Percentiles rank a stretch among this genome's conserved stretches.
Evolutionary conservation across 2,113 vertebrate genomes (phyloP).

Genomic region (Erythrolamprus reginae): DNA sequence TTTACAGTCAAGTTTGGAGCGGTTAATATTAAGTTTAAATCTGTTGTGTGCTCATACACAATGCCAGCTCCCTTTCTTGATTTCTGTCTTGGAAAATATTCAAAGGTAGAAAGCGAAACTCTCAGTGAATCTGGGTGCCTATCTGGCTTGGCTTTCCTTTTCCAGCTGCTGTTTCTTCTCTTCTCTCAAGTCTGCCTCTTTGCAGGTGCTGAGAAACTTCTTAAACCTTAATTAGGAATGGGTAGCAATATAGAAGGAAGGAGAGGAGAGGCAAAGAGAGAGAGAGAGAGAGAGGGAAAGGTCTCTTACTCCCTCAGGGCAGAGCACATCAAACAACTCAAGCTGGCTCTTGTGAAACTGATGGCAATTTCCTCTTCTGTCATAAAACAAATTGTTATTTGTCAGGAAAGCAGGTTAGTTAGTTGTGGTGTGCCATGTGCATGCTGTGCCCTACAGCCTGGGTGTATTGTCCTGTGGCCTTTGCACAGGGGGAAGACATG

Average conservation of each 20-base stretch:
- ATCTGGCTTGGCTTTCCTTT: not conserved
- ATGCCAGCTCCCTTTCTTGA: not conserved
- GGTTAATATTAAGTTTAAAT: no score
- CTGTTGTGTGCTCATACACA: no score
- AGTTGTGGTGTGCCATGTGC: not conserved
- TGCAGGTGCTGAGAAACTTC: constrained; percentile 1
- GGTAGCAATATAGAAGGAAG: not conserved
- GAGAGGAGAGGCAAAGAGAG: not conserved
- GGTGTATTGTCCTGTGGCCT: not conserved
- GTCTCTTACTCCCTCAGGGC: not conserved
- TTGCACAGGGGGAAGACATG: not conserved
- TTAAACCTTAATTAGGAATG: not conserved
- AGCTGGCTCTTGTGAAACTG: constrained; percentile 10
- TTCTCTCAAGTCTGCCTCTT: not conserved
- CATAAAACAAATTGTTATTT: constrained; percentile 24
- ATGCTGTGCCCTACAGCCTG: not conserved
- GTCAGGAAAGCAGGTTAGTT: not conserved
- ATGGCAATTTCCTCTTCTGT: constrained; percentile 38
- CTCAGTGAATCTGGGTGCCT: not conserved
- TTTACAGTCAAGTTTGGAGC: no score
- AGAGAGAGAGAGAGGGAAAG: not conserved
- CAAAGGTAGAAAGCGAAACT: not conserved
- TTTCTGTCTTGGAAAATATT: not conserved
- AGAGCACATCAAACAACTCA: constrained; percentile 27
- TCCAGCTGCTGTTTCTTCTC: not conserved